phyloP scores from a whole-genome alignment of 2,888 invertebrate species.

The Acrobasis suavella region DNA sequence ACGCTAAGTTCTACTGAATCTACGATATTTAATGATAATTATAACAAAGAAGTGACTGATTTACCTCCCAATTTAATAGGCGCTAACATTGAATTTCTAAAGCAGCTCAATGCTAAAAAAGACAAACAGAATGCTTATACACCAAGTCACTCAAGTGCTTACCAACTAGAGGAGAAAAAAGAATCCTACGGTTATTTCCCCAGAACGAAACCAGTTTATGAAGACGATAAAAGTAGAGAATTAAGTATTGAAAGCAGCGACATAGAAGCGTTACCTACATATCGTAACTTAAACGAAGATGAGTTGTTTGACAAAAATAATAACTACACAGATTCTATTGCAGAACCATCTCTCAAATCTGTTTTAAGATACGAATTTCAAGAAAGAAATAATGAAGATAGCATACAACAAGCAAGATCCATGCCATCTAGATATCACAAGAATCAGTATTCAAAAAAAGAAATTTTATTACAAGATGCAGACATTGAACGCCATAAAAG shows the following conservation, averaged over 20 bases:
- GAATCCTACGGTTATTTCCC: slow-evolving; percentile 3
- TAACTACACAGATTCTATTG: slow-evolving; percentile 23
- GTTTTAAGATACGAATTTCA: slow-evolving; percentile 22
- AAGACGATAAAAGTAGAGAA: slow-evolving; percentile 15
- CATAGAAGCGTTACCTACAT: slow-evolving; percentile 5
- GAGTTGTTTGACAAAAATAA: slow-evolving; percentile 13
- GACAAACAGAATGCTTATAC: slow-evolving; percentile 55
- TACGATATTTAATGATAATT: slow-evolving; percentile 43
- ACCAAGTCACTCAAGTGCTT: slow-evolving; percentile 62
- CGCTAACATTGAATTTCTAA: slow-evolving; percentile 77
- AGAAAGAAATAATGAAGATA: slow-evolving; percentile 33
- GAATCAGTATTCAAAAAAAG: slow-evolving; percentile 29
- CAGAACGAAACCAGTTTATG: slow-evolving; percentile 20
- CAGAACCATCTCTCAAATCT: slow-evolving; percentile 26
- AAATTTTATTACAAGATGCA: slow-evolving; percentile 16
- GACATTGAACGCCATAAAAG: slow-evolving; percentile 11
- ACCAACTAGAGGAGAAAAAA: slow-evolving; percentile 50
- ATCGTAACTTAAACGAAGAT: slow-evolving; percentile 16
- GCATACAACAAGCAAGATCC: slow-evolving; percentile 36
- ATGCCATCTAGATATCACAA: slow-evolving; percentile 32
- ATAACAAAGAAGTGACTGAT: slow-evolving; percentile 46
- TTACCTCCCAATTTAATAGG: slow-evolving; percentile 67
- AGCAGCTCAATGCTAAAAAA: slow-evolving; percentile 72
- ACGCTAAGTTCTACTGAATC: slow-evolving; percentile 33
- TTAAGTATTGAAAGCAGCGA: slow-evolving; percentile 14